Base-by-base conservation (phyloP, 2,888 invertebrate species). In the Melipona beecheii region DNA sequence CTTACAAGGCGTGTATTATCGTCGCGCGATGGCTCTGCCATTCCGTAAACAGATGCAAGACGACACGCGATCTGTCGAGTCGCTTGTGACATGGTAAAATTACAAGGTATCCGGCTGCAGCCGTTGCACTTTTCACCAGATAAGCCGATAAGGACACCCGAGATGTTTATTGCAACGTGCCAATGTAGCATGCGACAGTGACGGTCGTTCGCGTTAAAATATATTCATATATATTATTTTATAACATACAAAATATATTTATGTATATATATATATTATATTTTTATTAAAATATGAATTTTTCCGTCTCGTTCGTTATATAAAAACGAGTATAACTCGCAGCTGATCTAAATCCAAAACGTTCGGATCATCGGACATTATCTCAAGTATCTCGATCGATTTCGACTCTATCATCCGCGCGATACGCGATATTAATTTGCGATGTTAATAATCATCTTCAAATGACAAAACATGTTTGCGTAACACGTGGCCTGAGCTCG, bases 1-100 rank as follows among this genome's bases (percentile, higher is more conserved):
- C 76, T 74, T 78, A 82, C 68, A 73, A 79, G 70, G 62, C 65
- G 73, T 64, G 24, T 50, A 74, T 85, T 86, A 85, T 88, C 88
- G 21, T 31, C n/a, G 27, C 13, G 27, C 36, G 31, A 50, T 17
- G 54, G 62, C 71, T 71, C 77, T 52, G 58, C 49, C 52, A 54
- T 62, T 75, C 69, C 56, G 73, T 68, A 77, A 83, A 88, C 78
- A 80, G 75, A 85, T 85, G 58, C 75, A 64, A 36, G 24, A 76
- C 62, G 79, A 84, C 88, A 81, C 69, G 83, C 62, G 70, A 84
- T 66, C 65, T 54, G 17, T 54, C 4, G 24, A 31, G 43, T 43
- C 43, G 49, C 13, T 78, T 74, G 75, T 66, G 69, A 77, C 73
- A 73, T 75, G 82, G 73, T 54, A 54, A 27, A 81, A 75, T 62